Evolutionary conservation across 2,888 invertebrate genomes (phyloP).

Genomic region (Drosophila mayaguana): DNA sequence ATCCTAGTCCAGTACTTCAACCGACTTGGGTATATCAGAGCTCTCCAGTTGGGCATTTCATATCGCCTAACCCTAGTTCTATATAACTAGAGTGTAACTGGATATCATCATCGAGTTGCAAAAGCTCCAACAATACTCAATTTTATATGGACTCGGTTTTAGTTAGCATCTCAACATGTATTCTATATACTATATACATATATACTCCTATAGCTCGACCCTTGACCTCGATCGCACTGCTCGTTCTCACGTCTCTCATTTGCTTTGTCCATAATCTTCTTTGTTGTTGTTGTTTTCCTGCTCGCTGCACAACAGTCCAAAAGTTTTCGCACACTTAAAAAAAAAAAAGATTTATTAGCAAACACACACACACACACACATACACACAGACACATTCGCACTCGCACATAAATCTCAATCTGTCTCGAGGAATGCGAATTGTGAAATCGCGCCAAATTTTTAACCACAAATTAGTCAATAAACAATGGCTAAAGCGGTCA

Average conservation of each 20-base stretch:
- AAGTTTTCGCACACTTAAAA: slow-evolving; percentile 12
- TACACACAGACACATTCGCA: not conserved
- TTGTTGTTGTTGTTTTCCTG: slow-evolving; percentile 1
- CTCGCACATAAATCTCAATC: slow-evolving; percentile 66
- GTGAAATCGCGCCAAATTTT: slow-evolving; percentile 45
- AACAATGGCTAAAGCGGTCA: slow-evolving; percentile 77
- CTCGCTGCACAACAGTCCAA: slow-evolving; percentile 10
- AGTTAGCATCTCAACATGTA: not conserved
- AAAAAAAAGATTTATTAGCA: slow-evolving; percentile 11
- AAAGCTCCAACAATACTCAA: not conserved
- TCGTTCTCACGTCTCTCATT: slow-evolving; percentile 11
- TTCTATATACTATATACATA: not conserved
- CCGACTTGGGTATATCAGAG: not conserved
- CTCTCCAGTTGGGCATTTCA: not conserved
- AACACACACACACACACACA: not conserved
- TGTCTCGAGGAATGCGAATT: slow-evolving; percentile 49
- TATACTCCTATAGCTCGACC: not conserved
- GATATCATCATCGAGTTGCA: no score
- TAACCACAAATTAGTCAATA: slow-evolving; percentile 75
- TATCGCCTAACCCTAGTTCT: no score
- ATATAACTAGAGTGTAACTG: no score
- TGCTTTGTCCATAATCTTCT: not conserved
- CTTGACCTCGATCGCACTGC: not conserved
- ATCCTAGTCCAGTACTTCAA: no score
- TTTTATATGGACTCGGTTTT: not conserved